Conservation (phyloP, 2,888 invertebrate genomes). For the Frankliniella fusca region DNA sequence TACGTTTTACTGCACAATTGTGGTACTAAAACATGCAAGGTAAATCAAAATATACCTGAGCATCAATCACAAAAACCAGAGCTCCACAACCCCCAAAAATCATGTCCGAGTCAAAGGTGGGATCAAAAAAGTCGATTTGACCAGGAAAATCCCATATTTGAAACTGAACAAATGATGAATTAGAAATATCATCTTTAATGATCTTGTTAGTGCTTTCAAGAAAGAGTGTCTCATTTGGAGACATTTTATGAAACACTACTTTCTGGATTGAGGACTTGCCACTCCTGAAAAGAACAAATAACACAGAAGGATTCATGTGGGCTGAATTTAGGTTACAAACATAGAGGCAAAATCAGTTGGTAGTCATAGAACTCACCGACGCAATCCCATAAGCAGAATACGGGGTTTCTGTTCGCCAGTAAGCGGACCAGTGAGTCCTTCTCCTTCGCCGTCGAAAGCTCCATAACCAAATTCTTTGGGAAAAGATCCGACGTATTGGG, state of each 20-base stretch:
- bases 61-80: slow-evolving; percentile 97
- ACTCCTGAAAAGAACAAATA: slow-evolving; percentile 63
- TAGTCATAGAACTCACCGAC: slow-evolving; percentile 58
- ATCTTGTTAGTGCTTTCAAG: slow-evolving; percentile 98
- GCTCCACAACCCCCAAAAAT: slow-evolving; percentile 98
- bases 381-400: slow-evolving; percentile 89
- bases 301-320: slow-evolving; percentile 16
- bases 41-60: slow-evolving; percentile 59
- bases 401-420: slow-evolving; percentile 80
- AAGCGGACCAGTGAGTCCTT: slow-evolving; percentile 53
- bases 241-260: slow-evolving; percentile 99
- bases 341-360: not conserved
- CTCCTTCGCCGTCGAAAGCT: slow-evolving; percentile 76
- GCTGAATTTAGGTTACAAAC: slow-evolving; percentile 20
- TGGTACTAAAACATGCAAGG: not conserved
- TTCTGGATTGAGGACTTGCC: slow-evolving; percentile 99
- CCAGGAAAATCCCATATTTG: slow-evolving; percentile 99
- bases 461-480: slow-evolving; percentile 92
- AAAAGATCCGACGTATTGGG: slow-evolving; percentile 61
- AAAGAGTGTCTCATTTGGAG: slow-evolving; percentile 98
- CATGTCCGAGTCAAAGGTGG: slow-evolving; percentile 90
- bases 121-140: slow-evolving; percentile 96
- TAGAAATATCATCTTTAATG: slow-evolving; percentile 95
- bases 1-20: slow-evolving; percentile 27
- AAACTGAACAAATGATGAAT: slow-evolving; percentile 97